Conservation (phyloP, 2,113 vertebrate species). For the Paratilapia polleni region DNA sequence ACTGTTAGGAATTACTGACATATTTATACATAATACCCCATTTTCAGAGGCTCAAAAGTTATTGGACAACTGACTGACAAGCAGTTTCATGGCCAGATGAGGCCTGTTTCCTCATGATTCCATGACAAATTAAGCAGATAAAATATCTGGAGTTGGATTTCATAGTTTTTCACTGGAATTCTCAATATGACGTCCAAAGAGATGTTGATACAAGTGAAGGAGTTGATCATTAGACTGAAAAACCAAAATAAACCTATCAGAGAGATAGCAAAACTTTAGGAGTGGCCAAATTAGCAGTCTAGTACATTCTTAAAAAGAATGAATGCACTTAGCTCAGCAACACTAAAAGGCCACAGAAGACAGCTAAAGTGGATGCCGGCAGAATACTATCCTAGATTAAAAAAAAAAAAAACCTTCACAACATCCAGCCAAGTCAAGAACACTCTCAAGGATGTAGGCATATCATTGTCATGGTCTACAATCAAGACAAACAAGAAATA, state of each 20-base stretch:
- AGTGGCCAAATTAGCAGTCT: not conserved
- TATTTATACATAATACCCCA: not conserved
- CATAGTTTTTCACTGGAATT: no score
- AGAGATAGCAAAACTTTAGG: not conserved
- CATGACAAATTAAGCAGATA: no score
- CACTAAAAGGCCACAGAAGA: not conserved
- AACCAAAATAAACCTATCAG: no score
- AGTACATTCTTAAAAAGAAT: not conserved
- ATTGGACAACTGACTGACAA: no score
- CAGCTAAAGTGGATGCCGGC: not conserved
- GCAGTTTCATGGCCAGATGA: no score
- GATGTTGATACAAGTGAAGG: no score
- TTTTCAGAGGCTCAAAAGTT: not conserved
- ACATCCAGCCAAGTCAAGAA: not conserved
- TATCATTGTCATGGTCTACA: not conserved
- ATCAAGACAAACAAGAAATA: not conserved
- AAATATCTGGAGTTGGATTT: no score
- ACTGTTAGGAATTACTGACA: not conserved
- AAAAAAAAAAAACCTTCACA: not conserved
- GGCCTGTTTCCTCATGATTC: no score
- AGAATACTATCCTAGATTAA: rapidly evolving
- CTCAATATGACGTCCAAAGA: no score
- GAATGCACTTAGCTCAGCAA: not conserved
- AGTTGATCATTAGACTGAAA: no score
- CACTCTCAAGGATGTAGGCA: not conserved